phyloP scores from a whole-genome alignment of 2,113 vertebrate genomes.

The Calcarius ornatus region DNA sequence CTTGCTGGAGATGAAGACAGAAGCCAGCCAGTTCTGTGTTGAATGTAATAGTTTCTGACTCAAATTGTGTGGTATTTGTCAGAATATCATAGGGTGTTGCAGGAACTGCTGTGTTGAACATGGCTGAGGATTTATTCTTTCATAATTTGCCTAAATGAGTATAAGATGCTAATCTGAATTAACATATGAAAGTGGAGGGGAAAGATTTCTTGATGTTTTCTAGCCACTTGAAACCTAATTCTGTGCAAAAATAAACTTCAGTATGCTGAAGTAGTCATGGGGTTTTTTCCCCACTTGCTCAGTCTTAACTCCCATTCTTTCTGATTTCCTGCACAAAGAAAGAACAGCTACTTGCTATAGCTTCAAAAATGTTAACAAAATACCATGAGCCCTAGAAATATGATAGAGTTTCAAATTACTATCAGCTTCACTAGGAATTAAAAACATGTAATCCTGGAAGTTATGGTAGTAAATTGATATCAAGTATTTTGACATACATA shows the following conservation, averaged over 20 bases:
- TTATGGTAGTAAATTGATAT: background rate
- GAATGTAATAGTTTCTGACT: slow-evolving; percentile 21
- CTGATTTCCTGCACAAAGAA: background rate
- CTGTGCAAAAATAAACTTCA: background rate
- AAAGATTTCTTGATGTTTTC: background rate
- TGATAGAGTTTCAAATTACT: background rate
- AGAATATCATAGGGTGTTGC: slow-evolving; percentile 9
- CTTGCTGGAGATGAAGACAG: background rate
- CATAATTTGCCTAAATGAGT: background rate
- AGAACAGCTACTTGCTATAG: background rate
- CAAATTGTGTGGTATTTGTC: background rate
- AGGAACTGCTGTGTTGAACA: background rate
- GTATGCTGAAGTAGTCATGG: background rate
- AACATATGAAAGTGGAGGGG: rapidly evolving
- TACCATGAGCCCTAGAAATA: background rate
- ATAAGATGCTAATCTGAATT: background rate
- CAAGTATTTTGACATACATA: background rate
- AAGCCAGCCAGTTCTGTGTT: background rate
- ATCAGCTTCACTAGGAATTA: background rate
- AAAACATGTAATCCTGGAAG: background rate
- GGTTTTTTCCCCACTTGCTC: background rate
- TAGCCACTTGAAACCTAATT: background rate
- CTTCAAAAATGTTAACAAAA: background rate
- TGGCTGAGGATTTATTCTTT: background rate
- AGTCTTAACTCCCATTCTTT: background rate